Evolutionary conservation across 2,797 vertebrate species (phyloP).

Genomic region (Sebastes nivosus): DNA sequence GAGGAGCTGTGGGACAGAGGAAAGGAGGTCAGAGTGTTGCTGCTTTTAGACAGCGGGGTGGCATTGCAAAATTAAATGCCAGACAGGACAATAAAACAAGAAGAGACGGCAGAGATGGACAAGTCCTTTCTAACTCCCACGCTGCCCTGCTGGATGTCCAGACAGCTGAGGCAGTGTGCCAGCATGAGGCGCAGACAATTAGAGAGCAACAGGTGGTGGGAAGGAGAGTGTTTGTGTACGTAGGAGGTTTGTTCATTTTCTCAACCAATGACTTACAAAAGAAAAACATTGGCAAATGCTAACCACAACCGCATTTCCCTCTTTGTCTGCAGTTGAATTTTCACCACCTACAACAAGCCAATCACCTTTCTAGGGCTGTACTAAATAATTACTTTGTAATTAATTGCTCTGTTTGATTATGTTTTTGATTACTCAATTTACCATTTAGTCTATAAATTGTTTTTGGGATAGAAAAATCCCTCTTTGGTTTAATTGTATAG

Average conservation of each 20-base stretch:
- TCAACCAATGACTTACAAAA: constrained; percentile 20
- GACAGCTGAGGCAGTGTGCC: constrained; percentile 84
- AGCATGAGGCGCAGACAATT: constrained; percentile 60
- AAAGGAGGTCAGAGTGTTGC: neutral
- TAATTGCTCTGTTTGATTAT: neutral
- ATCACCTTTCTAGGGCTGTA: neutral
- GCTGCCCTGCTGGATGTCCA: constrained; percentile 71
- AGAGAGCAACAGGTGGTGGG: constrained; percentile 13
- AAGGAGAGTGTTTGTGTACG: neutral
- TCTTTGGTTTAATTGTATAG: neutral
- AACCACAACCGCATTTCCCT: neutral
- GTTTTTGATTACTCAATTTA: neutral
- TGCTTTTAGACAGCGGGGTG: constrained; percentile 17
- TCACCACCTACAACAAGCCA: neutral
- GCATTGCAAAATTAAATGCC: neutral
- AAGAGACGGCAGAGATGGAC: neutral
- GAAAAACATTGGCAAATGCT: neutral
- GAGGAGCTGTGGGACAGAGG: constrained; percentile 53
- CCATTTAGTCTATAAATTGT: neutral
- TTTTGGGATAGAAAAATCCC: neutral
- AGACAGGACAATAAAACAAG: neutral
- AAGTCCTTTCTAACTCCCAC: neutral
- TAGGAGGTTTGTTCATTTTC: neutral
- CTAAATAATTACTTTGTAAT: neutral
- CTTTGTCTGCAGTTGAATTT: neutral